Conservation (phyloP, 2,113 vertebrate genomes). For the Sceloporus undulatus region DNA sequence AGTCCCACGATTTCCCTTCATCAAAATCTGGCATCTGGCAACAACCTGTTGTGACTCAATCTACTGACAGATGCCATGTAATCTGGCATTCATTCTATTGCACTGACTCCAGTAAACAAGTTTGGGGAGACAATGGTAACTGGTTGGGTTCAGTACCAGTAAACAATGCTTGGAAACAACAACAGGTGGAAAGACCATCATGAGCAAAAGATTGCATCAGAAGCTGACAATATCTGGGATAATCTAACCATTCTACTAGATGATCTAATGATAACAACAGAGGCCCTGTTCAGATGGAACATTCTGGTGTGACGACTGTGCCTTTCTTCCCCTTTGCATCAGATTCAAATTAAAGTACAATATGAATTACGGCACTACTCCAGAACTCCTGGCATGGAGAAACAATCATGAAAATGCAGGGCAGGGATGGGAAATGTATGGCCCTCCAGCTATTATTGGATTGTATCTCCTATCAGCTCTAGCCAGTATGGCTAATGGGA, state of each 20-base stretch:
- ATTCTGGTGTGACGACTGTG: not conserved
- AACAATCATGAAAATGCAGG: not conserved
- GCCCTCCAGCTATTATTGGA: not conserved
- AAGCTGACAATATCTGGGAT: constrained; percentile 44
- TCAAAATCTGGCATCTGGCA: not conserved
- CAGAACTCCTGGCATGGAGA: not conserved
- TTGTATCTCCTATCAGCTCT: not conserved
- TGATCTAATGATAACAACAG: constrained; percentile 3
- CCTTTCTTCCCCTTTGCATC: not conserved
- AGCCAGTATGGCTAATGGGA: not conserved
- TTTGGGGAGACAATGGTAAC: constrained; percentile 70
- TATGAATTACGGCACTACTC: not conserved
- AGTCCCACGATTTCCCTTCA: not conserved
- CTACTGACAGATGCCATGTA: constrained; percentile 44
- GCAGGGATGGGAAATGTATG: not conserved
- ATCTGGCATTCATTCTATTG: constrained; percentile 14
- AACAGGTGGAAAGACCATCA: constrained; percentile 49
- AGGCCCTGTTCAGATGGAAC: not conserved
- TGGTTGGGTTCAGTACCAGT: constrained; percentile 61
- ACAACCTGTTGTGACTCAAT: constrained; percentile 27
- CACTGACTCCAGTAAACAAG: constrained; percentile 54
- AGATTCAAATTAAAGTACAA: not conserved
- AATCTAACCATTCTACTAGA: not conserved
- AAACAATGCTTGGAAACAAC: constrained; percentile 71
- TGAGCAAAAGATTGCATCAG: constrained; percentile 60